Evolutionary conservation across 2,888 invertebrate species (phyloP), one percentile per base, ranked within the genome.

Genomic region (Auanema freiburgensis): DNA sequence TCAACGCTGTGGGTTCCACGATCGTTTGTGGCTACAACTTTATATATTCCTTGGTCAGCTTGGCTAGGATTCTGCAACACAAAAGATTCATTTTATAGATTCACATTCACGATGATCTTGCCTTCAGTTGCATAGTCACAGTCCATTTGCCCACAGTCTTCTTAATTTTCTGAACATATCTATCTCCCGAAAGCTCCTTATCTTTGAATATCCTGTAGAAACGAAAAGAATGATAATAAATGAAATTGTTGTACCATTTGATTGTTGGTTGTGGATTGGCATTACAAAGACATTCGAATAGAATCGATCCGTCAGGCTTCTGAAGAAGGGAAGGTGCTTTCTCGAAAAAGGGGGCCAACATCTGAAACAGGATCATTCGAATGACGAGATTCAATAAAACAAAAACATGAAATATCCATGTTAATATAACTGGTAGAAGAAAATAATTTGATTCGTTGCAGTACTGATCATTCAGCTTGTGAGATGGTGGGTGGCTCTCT

Each of bases 141-240:
- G 77, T 69, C 67, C 73, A 83, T 62, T 83, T 83, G 41, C 83
- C 83, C 11, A 83, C 83, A 67, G 78, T 83, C 65, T 83, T 83
- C 71, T 83, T 83, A 44, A 77, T 72, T 52, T 83, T 83, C 44
- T 58, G 59, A 8, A 79, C 75, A 44, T 78, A 78, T 18, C 80
- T 70, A 61, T 83, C 83, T 33, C 79, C 82, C 21, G 64, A 53
- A 6, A 83, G 62, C 61, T 81, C 78, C 51, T 83, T 72, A 68
- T 80, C 83, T 54, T 82, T 82, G 64, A 78, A 63, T 57, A 74
- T 72, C 79, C 78, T 74, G 6, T 44, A 59, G 23, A 53, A 53
- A 8, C 23, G 54, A 16, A 11, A 11, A 43, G 43, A 43, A 43
- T 11, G 43, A 25, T 11, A 24, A 21, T 8, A n/a, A n/a, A n/a